Evolutionary conservation across 2,113 vertebrate species (phyloP), one percentile per base, ranked within the genome.

Genomic region (Melanerpes formicivorus): DNA sequence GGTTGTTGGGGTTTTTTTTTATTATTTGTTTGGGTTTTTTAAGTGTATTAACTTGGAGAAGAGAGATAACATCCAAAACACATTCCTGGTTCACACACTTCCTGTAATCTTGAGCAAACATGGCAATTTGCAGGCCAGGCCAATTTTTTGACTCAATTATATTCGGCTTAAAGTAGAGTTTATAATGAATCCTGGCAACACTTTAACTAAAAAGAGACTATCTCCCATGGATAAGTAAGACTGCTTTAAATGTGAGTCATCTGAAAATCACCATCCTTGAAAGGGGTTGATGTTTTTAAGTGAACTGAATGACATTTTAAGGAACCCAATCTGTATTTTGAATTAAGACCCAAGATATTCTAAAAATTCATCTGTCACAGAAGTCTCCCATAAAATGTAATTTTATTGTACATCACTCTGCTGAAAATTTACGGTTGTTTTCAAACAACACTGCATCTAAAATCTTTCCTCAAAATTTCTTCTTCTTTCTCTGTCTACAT

Each of bases 31-130:
- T 69, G 40, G 13, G 26, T 9, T n/a, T 93, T 92, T 70, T 9
- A 32, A 84, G 23, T 59, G 17, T 80, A 60, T 87, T 80, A 73
- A 85, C 60, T 80, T 89, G 30, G 40, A 79, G 55, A 77, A 88
- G 66, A 78, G 3, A 86, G 54, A 46, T 44, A 72, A 69, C 56
- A 82, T 76, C 50, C 77, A 80, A 81, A 92, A 90, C 69, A 54
- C 62, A 88, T 65, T 94, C 59, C 60, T 52, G 21, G 23, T 84
- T 93, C 88, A 81, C 80, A 84, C 74, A 75, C 54, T 95, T 95
- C 93, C 95, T 94, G 88, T 89, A 96, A 96, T 88, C 44, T 90
- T 87, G 63, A 93, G 84, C 72, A 96, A 96, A 95, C 75, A 89
- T 0, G 0, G 55, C 42, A 76, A 87, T 80, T 88, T 93, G 90